Evolutionary conservation across 2,113 vertebrate genomes (phyloP).

Genomic region (Trochalopteron elliotii): DNA sequence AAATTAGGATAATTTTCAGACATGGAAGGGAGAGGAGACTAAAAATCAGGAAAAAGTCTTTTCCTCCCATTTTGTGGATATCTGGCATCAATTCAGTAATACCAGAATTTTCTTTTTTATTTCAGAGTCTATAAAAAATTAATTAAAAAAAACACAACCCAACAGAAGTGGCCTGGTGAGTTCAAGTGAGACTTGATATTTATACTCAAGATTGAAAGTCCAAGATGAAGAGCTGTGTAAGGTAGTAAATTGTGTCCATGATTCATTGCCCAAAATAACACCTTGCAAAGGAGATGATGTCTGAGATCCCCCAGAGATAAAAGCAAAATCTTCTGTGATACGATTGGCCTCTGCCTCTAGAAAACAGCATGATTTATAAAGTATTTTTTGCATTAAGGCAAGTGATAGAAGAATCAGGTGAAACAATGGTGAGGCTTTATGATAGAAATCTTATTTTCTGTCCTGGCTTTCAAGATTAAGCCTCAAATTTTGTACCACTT

Average conservation of each 20-base stretch:
- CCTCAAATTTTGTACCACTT: background rate
- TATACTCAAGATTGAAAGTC: background rate
- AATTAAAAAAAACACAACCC: background rate
- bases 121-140: background rate
- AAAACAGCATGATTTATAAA: background rate
- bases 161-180: background rate
- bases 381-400: background rate
- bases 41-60: background rate
- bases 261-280: background rate
- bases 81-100: background rate
- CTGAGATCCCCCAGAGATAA: background rate
- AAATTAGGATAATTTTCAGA: background rate
- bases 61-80: background rate
- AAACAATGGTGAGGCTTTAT: background rate
- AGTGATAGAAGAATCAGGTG: background rate
- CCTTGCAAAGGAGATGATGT: background rate
- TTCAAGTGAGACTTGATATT: conserved; percentile 7
- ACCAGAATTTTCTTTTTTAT: background rate
- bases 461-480: background rate
- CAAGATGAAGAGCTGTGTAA: background rate
- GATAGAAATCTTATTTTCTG: background rate
- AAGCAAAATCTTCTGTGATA: background rate
- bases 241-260: background rate
- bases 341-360: background rate
- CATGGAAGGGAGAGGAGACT: background rate